A percentile compares a stretch with the other conserved stretches of the same genome.
phyloP scores from a whole-genome alignment of 2,113 vertebrate genomes.

The Callaeas wilsoni region DNA sequence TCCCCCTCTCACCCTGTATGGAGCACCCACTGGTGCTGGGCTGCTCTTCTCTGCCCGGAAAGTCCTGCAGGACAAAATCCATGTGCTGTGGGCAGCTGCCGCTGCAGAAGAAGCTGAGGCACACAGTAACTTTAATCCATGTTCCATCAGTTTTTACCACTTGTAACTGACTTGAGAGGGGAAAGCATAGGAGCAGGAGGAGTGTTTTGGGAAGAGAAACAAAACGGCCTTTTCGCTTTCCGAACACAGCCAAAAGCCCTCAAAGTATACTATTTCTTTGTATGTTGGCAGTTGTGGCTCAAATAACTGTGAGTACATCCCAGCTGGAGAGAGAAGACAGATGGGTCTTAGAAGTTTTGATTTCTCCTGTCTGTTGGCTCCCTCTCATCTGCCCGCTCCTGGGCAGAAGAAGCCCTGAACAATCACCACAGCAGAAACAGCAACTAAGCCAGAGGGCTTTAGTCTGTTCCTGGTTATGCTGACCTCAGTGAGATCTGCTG shows the following conservation, averaged over 20 bases:
- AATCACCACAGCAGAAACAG: background rate
- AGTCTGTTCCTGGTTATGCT: background rate
- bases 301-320: background rate
- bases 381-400: fast-evolving
- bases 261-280: background rate
- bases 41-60: background rate
- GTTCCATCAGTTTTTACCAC: background rate
- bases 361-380: background rate
- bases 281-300: background rate
- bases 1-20: fast-evolving
- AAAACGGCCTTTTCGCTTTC: background rate
- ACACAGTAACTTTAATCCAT: background rate
- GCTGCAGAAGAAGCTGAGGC: background rate
- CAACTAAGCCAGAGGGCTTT: background rate
- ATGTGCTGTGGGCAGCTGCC: fast-evolving
- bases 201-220: background rate
- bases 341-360: fast-evolving
- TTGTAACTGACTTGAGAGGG: background rate
- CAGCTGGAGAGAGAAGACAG: too few species aligned
- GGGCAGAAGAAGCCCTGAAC: background rate
- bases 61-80: background rate
- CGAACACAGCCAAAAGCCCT: background rate
- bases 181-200: background rate
- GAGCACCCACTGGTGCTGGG: background rate
- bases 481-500: background rate